These are phyloP conservation scores for Hedychridium roseum DNA, from an alignment of 2,888 invertebrate species.

Conservation along the genomic window DNA sequence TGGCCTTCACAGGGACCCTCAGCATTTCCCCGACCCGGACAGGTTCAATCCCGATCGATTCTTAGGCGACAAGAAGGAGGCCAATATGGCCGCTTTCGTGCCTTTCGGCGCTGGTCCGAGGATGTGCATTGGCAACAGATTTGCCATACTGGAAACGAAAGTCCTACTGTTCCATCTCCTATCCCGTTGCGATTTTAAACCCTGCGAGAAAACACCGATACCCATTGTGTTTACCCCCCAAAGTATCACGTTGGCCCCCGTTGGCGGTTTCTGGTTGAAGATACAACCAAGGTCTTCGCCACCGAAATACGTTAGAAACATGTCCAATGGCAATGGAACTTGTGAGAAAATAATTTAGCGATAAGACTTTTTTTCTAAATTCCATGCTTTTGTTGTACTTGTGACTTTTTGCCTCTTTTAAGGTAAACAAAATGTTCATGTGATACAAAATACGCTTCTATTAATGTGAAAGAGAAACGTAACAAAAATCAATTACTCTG, in stretches of 20 bases:
- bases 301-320: too few relatives aligned
- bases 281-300: slow-evolving; percentile 23
- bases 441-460: too few relatives aligned
- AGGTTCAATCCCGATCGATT: slow-evolving; percentile 62
- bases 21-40: slow-evolving; percentile 55
- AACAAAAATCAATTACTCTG: too few relatives aligned
- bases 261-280: slow-evolving; percentile 41
- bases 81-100: slow-evolving; percentile 25
- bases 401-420: too few relatives aligned
- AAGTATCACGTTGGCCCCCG: slow-evolving; percentile 20
- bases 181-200: slow-evolving; percentile 34
- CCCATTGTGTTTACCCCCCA: slow-evolving; percentile 50
- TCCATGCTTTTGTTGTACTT: too few relatives aligned
- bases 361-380: too few relatives aligned
- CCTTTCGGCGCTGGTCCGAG: slow-evolving; percentile 51
- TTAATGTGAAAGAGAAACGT: too few relatives aligned
- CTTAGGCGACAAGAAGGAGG: slow-evolving; percentile 22
- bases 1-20: slow-evolving; percentile 52
- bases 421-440: too few relatives aligned
- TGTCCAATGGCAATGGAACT: too few relatives aligned
- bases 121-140: slow-evolving; percentile 57
- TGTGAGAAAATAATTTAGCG: too few relatives aligned
- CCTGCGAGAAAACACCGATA: slow-evolving; percentile 59
- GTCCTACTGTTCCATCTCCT: slow-evolving; percentile 39
- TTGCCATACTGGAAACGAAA: slow-evolving; percentile 56